Evolutionary conservation across 2,113 vertebrate species (phyloP).

Genomic region (Corythornis madagascariensis): DNA sequence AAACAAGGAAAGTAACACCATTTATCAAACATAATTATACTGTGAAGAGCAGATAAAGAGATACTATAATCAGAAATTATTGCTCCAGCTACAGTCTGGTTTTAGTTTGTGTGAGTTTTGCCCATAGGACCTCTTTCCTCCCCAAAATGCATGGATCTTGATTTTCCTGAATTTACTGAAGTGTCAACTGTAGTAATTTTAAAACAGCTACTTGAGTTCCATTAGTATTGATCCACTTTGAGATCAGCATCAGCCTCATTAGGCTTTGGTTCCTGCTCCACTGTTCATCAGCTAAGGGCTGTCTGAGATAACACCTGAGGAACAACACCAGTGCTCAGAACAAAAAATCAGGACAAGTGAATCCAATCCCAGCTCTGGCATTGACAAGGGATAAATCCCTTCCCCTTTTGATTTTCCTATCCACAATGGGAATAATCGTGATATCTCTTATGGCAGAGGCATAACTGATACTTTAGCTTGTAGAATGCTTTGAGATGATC

Average conservation of each 20-base stretch:
- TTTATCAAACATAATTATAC: not conserved
- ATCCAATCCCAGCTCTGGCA: not conserved
- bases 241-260: not conserved
- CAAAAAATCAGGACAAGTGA: not conserved
- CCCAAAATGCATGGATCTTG: not conserved
- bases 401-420: not conserved
- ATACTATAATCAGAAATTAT: not conserved
- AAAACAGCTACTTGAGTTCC: not conserved
- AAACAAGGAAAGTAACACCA: not conserved
- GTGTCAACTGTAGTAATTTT: not conserved
- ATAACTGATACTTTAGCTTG: not conserved
- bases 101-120: not conserved
- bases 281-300: not conserved
- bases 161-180: not conserved
- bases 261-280: not conserved
- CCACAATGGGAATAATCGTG: not conserved
- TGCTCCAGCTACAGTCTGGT: not conserved
- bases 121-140: not conserved
- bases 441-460: not conserved
- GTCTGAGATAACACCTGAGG: not conserved
- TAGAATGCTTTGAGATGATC: not conserved
- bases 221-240: not conserved
- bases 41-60: not conserved
- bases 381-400: not conserved
- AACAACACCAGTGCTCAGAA: not conserved